phyloP scores from a whole-genome alignment of 1,140 invertebrate species.

The Diprion similis region DNA sequence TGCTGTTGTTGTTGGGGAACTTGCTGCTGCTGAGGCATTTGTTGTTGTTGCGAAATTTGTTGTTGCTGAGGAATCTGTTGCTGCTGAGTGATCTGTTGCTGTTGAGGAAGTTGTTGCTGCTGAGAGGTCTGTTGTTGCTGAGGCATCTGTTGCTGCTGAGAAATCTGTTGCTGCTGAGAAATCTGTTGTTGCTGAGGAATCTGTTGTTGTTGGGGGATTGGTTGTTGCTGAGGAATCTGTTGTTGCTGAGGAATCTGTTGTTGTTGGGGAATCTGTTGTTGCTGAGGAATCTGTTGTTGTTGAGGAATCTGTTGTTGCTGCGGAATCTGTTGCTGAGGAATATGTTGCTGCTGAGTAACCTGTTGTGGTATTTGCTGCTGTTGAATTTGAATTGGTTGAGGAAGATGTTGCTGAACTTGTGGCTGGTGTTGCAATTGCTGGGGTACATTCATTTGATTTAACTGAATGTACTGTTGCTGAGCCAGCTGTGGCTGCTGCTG shows the following conservation, averaged over 20 bases:
- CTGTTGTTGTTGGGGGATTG: constrained; percentile 41
- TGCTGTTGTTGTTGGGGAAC: constrained; percentile 26
- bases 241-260: constrained; percentile 43
- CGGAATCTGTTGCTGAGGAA: constrained; percentile 36
- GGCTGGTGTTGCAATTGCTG: constrained; percentile 58
- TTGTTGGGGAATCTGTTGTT: constrained; percentile 44
- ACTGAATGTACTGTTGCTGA: constrained; percentile 43
- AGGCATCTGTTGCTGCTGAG: constrained; percentile 39
- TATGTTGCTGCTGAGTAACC: constrained; percentile 46
- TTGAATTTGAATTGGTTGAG: constrained; percentile 47
- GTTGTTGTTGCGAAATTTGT: constrained; percentile 38
- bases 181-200: constrained; percentile 27
- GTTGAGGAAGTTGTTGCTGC: constrained; percentile 26
- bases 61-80: constrained; percentile 42
- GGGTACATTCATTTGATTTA: constrained; percentile 58
- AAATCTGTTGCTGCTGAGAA: constrained; percentile 27
- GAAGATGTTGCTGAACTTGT: constrained; percentile 60
- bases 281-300: constrained; percentile 39
- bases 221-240: constrained; percentile 39
- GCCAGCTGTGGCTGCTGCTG: constrained; percentile 51
- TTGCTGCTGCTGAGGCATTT: constrained; percentile 41
- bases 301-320: constrained; percentile 26
- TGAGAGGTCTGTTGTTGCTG: constrained; percentile 29
- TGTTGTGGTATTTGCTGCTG: constrained; percentile 45
- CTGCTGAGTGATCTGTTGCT: constrained; percentile 42